These are phyloP conservation scores for Acanthurus tractus DNA, from an alignment of 2,797 vertebrate genomes.

Conservation along the genomic window DNA sequence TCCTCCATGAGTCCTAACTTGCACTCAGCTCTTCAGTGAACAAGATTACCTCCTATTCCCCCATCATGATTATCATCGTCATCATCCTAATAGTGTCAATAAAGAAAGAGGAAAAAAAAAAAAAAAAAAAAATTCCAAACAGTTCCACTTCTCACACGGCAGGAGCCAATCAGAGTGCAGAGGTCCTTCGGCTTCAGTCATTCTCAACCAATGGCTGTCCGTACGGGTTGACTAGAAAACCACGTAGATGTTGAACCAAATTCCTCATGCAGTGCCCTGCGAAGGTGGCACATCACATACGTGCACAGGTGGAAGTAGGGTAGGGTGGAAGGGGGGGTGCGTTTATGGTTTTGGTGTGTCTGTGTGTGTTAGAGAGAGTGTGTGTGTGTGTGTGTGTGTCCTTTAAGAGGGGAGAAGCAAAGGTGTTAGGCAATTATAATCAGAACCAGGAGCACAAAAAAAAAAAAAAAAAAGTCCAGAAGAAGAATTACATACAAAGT, in stretches of 20 bases:
- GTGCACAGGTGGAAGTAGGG: conserved; percentile 70
- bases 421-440: conserved; percentile 68
- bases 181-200: conserved; percentile 67
- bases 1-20: conserved; percentile 61
- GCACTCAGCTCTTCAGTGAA: conserved; percentile 67
- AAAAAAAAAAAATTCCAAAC: conserved; percentile 55
- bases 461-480: conserved; percentile 62
- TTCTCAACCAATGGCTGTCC: conserved; percentile 68
- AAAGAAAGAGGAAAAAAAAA: conserved; percentile 1
- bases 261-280: conserved; percentile 85
- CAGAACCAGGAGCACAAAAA: conserved; percentile 62
- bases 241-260: conserved; percentile 86
- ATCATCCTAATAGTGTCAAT: conserved; percentile 75
- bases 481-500: conserved; percentile 74
- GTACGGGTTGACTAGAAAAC: conserved; percentile 66
- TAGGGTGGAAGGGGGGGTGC: neutral
- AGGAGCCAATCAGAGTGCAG: conserved; percentile 73
- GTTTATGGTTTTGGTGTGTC: conserved; percentile 43
- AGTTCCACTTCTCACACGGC: conserved; percentile 67
- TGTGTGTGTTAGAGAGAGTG: conserved; percentile 42
- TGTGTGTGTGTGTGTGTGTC: conserved; percentile 38
- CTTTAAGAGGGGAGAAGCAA: conserved; percentile 66
- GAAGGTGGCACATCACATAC: conserved; percentile 76
- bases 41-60: conserved; percentile 52
- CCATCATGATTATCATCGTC: conserved; percentile 73